Evolutionary conservation across 1,140 invertebrate species (phyloP), one percentile per base, ranked within the genome.

Genomic region (Drosophila sturtevanti): DNA sequence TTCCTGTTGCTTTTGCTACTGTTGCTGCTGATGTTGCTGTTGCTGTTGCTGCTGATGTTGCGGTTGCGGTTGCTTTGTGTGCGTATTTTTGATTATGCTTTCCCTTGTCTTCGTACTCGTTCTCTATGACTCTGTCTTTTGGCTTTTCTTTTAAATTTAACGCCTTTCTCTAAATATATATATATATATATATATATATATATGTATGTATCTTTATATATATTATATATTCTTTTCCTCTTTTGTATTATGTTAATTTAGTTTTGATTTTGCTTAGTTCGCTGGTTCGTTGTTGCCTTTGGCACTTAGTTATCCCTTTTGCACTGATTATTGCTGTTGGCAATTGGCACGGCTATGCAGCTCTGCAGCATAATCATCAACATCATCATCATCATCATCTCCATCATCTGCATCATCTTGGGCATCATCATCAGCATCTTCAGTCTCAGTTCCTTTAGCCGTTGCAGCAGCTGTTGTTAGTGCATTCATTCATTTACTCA

Each of bases 161-260:
- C 34, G 24, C 51, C 56, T 61, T 67, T 14, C 58, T 38, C 14
- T 9, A 6, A 14, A 5, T 14, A 41, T 41, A 38, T 38, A 38
- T 11, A 38, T 12, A 38, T 12, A 1, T 38, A 6, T 48, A 9
- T 48, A 48, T 21, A 21, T 48, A 11, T 44, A 9, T 44, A 7
- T 44, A 16, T 44, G 7, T 16, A 2, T 2, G 14, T 14, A 41
- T 14, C 1, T 41, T 2, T 18, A 9, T 48, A 21, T 21, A 21
- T 48, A 11, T 44, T 2, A 2, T 48, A 11, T 27, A 31, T 22
- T 5, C 34, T 63, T 18, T 35, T 14, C 37, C 56, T 22, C 18
- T 78, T 64, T 78, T 82, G 69, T 81, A 62, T 81, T 69, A 70
- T 81, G 74, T 68, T 68, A 80, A 80, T 77, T 81, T 65, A 66